A percentile compares a stretch with the other conserved stretches of the same genome.
Conservation (phyloP, 2,113 vertebrate genomes). For the Platysteira castanea region DNA sequence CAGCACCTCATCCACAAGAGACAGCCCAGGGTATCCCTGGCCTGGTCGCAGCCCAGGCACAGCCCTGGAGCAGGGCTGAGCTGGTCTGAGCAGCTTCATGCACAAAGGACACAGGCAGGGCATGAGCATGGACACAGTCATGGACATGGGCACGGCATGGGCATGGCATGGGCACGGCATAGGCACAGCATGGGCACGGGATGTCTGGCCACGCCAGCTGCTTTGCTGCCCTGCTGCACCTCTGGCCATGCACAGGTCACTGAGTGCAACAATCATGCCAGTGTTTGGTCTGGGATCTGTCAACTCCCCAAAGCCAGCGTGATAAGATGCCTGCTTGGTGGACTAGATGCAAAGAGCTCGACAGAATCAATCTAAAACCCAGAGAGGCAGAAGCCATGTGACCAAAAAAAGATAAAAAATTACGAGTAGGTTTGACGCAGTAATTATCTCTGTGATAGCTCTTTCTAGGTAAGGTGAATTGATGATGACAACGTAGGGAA, state of each 20-base stretch:
- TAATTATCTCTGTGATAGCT: slow-evolving; percentile 45
- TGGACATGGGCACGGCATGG: fast-evolving
- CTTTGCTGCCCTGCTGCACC: background rate
- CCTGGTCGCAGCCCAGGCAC: fast-evolving
- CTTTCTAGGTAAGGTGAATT: slow-evolving; percentile 23
- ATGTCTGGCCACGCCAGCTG: background rate
- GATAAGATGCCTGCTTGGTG: background rate
- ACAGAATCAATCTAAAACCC: background rate
- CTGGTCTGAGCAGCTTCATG: background rate
- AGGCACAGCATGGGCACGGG: fast-evolving
- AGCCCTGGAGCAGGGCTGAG: background rate
- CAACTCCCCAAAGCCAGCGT: background rate
- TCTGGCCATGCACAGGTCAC: background rate
- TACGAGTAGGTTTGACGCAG: background rate
- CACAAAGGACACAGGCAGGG: fast-evolving
- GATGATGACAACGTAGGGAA: slow-evolving; percentile 14
- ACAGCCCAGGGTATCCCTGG: background rate
- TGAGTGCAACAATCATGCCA: fast-evolving
- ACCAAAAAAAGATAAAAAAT: background rate
- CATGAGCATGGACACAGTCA: background rate
- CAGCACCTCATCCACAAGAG: fast-evolving
- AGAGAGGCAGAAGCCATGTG: background rate
- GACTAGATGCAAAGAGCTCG: fast-evolving
- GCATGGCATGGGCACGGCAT: background rate
- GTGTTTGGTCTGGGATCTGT: background rate